Base-by-base conservation (phyloP, 2,888 invertebrate species). In the Ferrisia virgata region DNA sequence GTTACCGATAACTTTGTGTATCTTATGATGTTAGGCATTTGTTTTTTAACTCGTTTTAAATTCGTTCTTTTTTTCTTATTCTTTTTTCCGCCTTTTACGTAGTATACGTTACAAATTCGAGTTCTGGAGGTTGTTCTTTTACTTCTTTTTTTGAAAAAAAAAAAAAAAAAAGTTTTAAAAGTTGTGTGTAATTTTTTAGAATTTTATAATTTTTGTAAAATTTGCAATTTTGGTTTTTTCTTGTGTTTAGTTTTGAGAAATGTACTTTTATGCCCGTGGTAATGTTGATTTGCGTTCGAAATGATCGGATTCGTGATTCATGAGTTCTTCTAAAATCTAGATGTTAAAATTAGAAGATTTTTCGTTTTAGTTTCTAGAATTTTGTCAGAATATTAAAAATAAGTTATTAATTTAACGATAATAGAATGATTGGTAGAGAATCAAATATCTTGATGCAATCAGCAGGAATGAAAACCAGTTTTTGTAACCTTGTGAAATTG, bases 1-100 rank as follows among this genome's bases (percentile, higher is more conserved):
- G 72, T 76, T 76, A 28, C 33, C 72, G 72, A 76, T 76, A 76
- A 76, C 28, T 76, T 76, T 76, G 72, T 76, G 36, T 36, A 33
- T 36, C 36, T 53, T 53, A 22, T 53, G 53, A 53, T 53, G 53
- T 64, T 31, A 28, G 64, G 64, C 36, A 36, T 76, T 76, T 76
- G 72, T 36, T 36, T 76, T 36, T 36, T 36, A 76, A 76, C 18
- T 76, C 72, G 36, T 76, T 76, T 76, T 76, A 76, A 76, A 64
- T 64, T 64, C 64, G 15, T 64, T 25, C 13, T 64, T 28, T 64
- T 64, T 64, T 28, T 58, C 13, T 31, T 15, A 1, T 28, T n/a
- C n/a, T n/a, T n/a, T n/a, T 13, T 28, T 64, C 22, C 5, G n/a
- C 13, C 22, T 47, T 0, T 25, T 25, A 11, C 28, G 15, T 28